Base-by-base conservation (phyloP, 2,113 vertebrate genomes). In the Numida meleagris region DNA sequence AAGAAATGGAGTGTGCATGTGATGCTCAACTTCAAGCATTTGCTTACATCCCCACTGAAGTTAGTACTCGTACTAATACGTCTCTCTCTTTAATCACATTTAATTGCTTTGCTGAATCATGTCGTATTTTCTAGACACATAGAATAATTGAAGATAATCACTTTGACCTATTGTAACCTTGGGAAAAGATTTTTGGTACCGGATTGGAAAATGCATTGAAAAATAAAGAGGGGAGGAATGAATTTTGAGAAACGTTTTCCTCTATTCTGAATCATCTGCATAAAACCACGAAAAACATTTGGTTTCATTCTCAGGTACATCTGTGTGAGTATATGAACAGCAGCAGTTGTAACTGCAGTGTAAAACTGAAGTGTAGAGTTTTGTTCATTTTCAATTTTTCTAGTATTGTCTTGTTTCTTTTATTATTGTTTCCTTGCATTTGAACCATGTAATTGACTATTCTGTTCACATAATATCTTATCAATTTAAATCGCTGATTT, bases 1-100 rank as follows among this genome's bases (percentile, higher is more conserved):
- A 17, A n/a, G 70, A 46, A 24, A 21, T 4, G 27, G 38, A 40
- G 73, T 23, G 2, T 1, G 0, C 19, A 13, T 16, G 38, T 24
- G 16, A 0, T 9, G 48, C 59, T 87, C 70, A 25, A 3, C 70
- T 50, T 75, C 38, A 53, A 43, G 16, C 50, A 2, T 16, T 27
- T 76, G 63, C 74, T 74, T 51, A 12, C 0, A 0, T 40, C 50
- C 66, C 43, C 43, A 3, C 25, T 6, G 25, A 20, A 46, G 29
- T 33, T 31, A 24, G 31, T 12, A 18, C 4, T 18, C 4, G 4
- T 62, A 24, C 50, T 62, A 3, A 61, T 6, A 9, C 1, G 9
- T 5, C 29, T 51, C 14, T 43, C 6, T 55, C 34, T 40, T 36
- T 33, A 72, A 80, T 45, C 46, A 45, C 12, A 2, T 9, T 8